Percentiles rank a stretch among this genome's conserved stretches.
phyloP scores from a whole-genome alignment of 2,888 invertebrate species.

The Melanostoma mellinum region DNA sequence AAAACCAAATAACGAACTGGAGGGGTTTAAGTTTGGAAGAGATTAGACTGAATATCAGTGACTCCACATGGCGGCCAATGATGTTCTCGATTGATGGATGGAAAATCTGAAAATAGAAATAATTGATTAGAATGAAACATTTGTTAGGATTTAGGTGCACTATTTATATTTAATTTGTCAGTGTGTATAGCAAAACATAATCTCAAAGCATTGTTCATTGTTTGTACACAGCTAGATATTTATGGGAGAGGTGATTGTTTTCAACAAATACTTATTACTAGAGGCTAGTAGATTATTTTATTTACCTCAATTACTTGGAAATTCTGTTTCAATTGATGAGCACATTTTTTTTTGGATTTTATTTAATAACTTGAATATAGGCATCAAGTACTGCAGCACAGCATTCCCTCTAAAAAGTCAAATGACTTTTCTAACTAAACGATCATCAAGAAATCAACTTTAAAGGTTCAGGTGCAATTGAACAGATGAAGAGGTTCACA shows the following conservation, averaged over 20 bases:
- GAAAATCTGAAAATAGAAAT: slow-evolving; percentile 31
- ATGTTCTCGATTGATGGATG: slow-evolving; percentile 2
- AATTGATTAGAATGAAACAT: background rate
- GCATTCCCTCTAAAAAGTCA: no score
- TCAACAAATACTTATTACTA: no score
- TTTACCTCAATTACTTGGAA: background rate
- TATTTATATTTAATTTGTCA: background rate
- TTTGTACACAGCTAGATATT: no score
- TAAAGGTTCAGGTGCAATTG: no score
- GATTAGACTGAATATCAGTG: slow-evolving; percentile 36
- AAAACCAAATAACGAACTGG: slow-evolving; percentile 38
- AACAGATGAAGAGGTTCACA: no score
- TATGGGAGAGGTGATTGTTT: no score
- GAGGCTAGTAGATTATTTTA: no score
- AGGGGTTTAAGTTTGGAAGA: slow-evolving; percentile 49
- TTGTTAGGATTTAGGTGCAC: background rate
- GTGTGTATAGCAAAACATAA: no score
- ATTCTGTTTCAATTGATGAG: slow-evolving; percentile 1
- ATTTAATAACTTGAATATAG: background rate
- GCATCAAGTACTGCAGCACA: no score
- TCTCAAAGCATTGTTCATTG: no score
- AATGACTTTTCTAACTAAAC: no score
- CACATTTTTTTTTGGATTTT: slow-evolving; percentile 2
- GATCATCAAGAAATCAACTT: no score
- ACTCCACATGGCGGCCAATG: slow-evolving; percentile 41